Conservation (phyloP, 1,140 invertebrate species). For the Caenorhabditis tropicalis region DNA sequence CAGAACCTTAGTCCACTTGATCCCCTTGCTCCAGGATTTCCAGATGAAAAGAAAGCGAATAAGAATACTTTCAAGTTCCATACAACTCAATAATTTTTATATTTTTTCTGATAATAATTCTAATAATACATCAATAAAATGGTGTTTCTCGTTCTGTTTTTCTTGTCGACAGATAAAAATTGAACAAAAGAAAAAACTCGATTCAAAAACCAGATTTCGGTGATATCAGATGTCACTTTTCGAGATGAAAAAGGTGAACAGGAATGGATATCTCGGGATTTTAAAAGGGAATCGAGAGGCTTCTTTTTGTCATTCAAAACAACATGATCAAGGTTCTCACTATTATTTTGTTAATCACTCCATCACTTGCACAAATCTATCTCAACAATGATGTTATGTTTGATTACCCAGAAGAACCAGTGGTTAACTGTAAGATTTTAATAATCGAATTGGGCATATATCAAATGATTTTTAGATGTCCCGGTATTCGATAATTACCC, state of each 20-base stretch:
- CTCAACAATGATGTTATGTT: constrained; percentile 24
- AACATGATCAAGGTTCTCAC: not conserved
- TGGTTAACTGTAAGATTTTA: not conserved
- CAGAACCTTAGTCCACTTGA: constrained; percentile 44
- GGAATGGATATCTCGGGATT: constrained; percentile 17
- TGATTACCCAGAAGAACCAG: not conserved
- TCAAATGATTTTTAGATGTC: not conserved
- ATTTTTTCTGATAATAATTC: not conserved
- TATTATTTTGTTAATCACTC: not conserved
- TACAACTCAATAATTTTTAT: not conserved
- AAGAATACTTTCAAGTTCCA: not conserved
- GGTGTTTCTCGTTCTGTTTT: not conserved
- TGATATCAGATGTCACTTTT: not conserved
- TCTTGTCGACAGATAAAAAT: not conserved
- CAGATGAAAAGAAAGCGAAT: constrained; percentile 1
- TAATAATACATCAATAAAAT: not conserved
- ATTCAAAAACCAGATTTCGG: not conserved
- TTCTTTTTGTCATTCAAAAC: not conserved
- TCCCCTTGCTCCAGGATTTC: not conserved
- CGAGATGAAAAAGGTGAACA: not conserved
- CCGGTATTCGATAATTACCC: not conserved
- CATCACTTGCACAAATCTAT: not conserved
- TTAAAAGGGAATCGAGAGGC: not conserved
- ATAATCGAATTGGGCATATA: not conserved
- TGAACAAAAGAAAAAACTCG: not conserved